Evolutionary conservation across 2,797 vertebrate species (phyloP).

Genomic region (Myotis findleyi): DNA sequence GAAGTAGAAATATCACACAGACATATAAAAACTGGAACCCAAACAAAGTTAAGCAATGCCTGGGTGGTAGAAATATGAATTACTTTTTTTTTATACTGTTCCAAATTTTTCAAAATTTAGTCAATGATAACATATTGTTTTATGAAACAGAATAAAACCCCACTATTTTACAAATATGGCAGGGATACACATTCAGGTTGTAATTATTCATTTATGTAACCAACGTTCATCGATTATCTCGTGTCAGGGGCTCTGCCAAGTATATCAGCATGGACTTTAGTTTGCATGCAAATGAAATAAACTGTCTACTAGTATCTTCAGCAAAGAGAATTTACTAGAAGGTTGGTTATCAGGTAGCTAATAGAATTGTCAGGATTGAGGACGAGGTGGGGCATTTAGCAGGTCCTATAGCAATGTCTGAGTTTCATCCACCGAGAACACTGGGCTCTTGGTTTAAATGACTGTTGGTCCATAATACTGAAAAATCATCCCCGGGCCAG

Average conservation of each 20-base stretch:
- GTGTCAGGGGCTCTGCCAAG: slow-evolving; percentile 55
- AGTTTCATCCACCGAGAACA: neutral
- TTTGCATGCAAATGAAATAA: slow-evolving; percentile 59
- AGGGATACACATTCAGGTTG: neutral
- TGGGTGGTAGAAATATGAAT: neutral
- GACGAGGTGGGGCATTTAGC: neutral
- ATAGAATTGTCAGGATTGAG: neutral
- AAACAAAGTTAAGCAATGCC: neutral
- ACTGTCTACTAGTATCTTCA: neutral
- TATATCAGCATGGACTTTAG: slow-evolving; percentile 36
- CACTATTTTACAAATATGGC: slow-evolving; percentile 9
- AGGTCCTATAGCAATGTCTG: neutral
- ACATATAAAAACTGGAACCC: neutral
- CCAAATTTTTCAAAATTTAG: slow-evolving; percentile 11
- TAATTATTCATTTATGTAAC: slow-evolving; percentile 61
- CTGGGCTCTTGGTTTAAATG: neutral
- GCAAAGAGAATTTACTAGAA: slow-evolving; percentile 47
- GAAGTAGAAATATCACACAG: neutral
- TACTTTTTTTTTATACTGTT: neutral
- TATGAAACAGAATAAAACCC: neutral
- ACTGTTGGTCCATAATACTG: neutral
- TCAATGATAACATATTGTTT: slow-evolving; percentile 4
- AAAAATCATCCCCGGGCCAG: neutral
- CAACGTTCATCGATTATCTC: slow-evolving; percentile 57
- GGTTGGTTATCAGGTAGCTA: neutral